Evolutionary conservation across 2,113 vertebrate species (phyloP).

Genomic region (Osmerus eperlanus): DNA sequence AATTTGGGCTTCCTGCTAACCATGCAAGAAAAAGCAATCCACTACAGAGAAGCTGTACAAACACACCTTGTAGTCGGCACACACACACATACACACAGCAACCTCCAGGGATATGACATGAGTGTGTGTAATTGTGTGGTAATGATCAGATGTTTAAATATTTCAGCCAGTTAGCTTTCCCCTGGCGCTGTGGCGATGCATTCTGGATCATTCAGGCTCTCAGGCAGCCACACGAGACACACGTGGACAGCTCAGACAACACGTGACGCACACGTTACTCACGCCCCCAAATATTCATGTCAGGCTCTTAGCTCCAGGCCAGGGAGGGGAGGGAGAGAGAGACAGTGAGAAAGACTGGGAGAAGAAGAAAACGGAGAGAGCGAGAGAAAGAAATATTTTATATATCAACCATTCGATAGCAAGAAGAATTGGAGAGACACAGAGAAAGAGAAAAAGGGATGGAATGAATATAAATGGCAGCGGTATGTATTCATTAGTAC

Average conservation of each 20-base stretch:
- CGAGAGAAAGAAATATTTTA: too few species aligned
- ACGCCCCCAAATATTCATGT: constrained; percentile 51
- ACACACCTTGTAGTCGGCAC: background rate
- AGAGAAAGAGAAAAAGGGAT: background rate
- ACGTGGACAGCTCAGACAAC: constrained; percentile 32
- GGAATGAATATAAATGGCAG: background rate
- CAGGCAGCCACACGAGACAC: constrained; percentile 42
- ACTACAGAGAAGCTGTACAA: background rate
- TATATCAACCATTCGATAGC: background rate
- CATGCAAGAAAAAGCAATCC: too few species aligned
- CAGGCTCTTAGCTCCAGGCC: constrained; percentile 12
- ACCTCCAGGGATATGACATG: constrained; percentile 41
- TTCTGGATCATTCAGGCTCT: constrained; percentile 37
- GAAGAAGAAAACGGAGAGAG: background rate
- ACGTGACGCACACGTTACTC: constrained; percentile 50
- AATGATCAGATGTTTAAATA: constrained; percentile 68
- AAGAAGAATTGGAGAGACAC: background rate
- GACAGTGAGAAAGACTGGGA: background rate
- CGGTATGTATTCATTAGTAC: background rate
- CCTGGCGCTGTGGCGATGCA: constrained; percentile 37
- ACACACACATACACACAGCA: constrained; percentile 10
- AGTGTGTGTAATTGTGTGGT: constrained; percentile 60
- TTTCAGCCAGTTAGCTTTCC: constrained; percentile 60
- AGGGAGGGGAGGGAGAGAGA: background rate
- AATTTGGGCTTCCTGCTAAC: too few species aligned